Base-by-base conservation (phyloP, 2,797 vertebrate genomes). In the Alouatta caraya region DNA sequence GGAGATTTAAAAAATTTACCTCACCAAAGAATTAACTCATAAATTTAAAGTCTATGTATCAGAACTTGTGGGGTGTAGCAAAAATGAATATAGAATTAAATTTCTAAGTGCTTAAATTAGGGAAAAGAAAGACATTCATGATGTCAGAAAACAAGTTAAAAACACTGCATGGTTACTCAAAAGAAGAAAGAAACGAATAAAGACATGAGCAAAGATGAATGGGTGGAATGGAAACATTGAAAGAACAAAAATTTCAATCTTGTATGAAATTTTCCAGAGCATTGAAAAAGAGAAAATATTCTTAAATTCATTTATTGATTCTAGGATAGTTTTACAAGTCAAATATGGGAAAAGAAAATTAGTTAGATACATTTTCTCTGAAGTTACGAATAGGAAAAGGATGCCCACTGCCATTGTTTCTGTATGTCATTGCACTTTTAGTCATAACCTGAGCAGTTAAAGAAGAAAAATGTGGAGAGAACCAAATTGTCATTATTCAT, bases 351-450 rank as follows among this genome's bases (percentile, higher is more conserved):
- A 88, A 93, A 94, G n/a, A 83, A 93, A 85, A 85, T 78, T 95
- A 93, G 21, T 90, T 61, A 64, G 39, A 88, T 91, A 70, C 79
- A 61, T 70, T 67, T 92, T 90, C 50, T 88, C 73, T 73, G 28
- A 94, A 91, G 39, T 96, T 88, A 84, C 46, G 59, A 85, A 92
- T 70, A 72, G n/a, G 61, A 81, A 96, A 92, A 89, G 39, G 39
- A 80, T 79, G 50, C 33, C 57, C 10, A 88, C 44, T 82, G 8
- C 61, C 48, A 14, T 26, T 61, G 11, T 79, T 92, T 96, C 57
- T 93, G 8, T 87, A 46, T 9, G 85, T 7, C 46, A n/a, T 61
- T 91, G 22, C 46, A 89, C 13, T 44, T 33, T 61, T 93, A 70
- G 9, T 81, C 37, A 93, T 86, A 92, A 93, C 22, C 52, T 86